Conservation (phyloP, 2,797 vertebrate species). For the Lepus townsendii region DNA sequence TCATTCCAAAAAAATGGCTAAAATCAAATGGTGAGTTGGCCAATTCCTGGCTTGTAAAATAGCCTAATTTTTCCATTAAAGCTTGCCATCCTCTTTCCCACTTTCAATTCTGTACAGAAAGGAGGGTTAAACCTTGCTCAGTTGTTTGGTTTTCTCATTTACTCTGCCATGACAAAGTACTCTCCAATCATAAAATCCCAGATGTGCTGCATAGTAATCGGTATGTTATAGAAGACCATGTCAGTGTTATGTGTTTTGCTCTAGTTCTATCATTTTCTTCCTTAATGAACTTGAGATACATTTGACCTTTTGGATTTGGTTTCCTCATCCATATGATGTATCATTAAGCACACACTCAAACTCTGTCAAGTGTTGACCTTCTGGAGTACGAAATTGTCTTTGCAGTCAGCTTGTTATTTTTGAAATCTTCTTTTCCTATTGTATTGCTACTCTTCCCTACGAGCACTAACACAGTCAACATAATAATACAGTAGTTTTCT, state of each 20-base stretch:
- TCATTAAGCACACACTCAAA: not conserved
- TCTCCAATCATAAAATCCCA: not conserved
- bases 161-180: not conserved
- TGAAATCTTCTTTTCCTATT: not conserved
- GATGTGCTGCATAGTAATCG: not conserved
- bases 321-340: not conserved
- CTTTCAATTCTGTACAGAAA: not conserved
- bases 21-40: conserved; percentile 89
- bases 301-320: not conserved
- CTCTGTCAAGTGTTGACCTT: not conserved
- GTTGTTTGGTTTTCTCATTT: not conserved
- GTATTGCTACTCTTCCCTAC: not conserved
- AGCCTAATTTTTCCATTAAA: not conserved
- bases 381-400: not conserved
- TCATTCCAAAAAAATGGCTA: conserved; percentile 91
- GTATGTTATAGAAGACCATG: not conserved
- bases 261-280: not conserved
- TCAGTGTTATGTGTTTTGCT: not conserved
- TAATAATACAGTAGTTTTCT: not conserved
- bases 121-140: not conserved
- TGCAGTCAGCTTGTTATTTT: not conserved
- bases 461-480: not conserved
- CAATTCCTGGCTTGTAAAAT: not conserved
- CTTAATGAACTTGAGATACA: not conserved
- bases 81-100: not conserved